Base-by-base conservation (phyloP, 2,888 invertebrate species). In the Pheosia gnoma region DNA sequence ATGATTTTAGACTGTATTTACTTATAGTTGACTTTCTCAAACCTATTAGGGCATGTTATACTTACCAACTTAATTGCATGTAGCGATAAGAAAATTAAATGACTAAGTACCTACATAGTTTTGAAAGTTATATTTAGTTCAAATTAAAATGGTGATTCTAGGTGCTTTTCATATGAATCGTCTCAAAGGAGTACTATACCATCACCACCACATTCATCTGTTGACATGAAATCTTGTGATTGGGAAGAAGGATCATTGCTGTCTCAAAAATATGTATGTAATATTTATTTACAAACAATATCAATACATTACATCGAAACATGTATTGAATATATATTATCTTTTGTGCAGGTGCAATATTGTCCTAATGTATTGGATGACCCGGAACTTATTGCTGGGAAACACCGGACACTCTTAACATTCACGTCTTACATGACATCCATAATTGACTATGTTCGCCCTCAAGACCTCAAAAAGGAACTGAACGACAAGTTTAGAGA, bases 401-500 rank as follows among this genome's bases (percentile, higher is more conserved):
- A 97, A 89, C 98, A 98, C 88, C 94, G 98, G 67, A 98, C 98
- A 0, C 87, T 98, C 55, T 93, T 98, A 36, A 98, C 98, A 4
- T 98, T 98, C 80, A 97, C 98, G 0, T 97, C 97, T 0, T 98
- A 98, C 80, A 97, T 97, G 96, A 98, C 98, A 0, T 99, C 99
- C 0, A 98, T 99, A 57, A 99, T 99, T 77, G 98, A 99, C 89
- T 99, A 99, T 85, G 98, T 98, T 5, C 96, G 98, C 72, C 98
- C 99, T 13, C 97, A 98, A 49, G 98, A 99, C 87, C 93, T 99
- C 74, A 99, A 99, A 90, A 98, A 98, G 86, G 99, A 99, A 88
- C 94, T 99, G 57, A 99, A 99, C 89, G 99, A 99, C 82, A 98
- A 99, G 89, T 99, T 99, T 84, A 95, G 96, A 74, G 98, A 98